These are phyloP conservation scores for Aratinga solstitialis DNA, from an alignment of 2,797 vertebrate species.

Conservation along the genomic window DNA sequence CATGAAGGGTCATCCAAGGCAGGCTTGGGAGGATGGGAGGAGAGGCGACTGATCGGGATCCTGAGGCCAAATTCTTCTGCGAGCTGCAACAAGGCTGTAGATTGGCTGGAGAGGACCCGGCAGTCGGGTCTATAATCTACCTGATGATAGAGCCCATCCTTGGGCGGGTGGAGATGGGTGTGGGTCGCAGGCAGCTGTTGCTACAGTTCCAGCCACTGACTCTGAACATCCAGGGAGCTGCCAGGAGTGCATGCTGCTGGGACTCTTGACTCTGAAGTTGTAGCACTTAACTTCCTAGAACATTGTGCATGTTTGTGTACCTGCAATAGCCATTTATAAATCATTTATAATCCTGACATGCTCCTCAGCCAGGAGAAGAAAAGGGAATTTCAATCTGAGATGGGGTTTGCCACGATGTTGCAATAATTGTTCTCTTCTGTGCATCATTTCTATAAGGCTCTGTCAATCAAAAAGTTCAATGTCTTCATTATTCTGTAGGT, in stretches of 20 bases:
- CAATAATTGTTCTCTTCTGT: background rate
- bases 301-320: background rate
- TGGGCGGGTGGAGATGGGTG: background rate
- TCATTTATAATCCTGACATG: slow-evolving; percentile 29
- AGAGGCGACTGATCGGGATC: background rate
- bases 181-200: background rate
- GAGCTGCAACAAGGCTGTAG: background rate
- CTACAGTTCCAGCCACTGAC: background rate
- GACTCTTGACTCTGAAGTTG: slow-evolving; percentile 15
- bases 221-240: slow-evolving; percentile 4
- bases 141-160: rapidly evolving
- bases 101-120: background rate
- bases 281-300: slow-evolving; percentile 34
- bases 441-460: background rate
- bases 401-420: slow-evolving; percentile 27
- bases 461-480: slow-evolving; percentile 21
- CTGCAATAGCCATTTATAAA: slow-evolving; percentile 21
- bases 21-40: background rate
- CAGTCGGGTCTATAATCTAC: background rate
- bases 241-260: background rate
- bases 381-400: background rate
- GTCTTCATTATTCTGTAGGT: slow-evolving; percentile 37
- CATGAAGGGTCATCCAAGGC: background rate
- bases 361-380: slow-evolving; percentile 41
- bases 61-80: background rate